Base-by-base conservation (phyloP, 1,140 invertebrate species). In the Aethina tumida region DNA sequence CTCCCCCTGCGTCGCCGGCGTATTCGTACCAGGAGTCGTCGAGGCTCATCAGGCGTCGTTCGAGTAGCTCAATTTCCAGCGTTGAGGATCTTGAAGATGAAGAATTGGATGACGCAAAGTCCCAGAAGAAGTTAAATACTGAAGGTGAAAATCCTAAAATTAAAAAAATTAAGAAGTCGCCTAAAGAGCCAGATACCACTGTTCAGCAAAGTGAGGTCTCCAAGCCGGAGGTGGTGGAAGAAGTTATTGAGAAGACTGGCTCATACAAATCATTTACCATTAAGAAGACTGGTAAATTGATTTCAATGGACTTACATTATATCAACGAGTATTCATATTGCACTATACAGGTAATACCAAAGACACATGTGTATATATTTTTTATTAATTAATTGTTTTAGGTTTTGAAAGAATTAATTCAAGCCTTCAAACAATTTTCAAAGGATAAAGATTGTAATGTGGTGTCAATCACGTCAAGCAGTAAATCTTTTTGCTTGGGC, bases 41-140 rank as follows among this genome's bases (percentile, higher is more conserved):
- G 1, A 72, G 84, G 48, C 85, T 88, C 19, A 77, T 86, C 47
- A 67, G 83, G 24, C 68, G 83, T 29, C 81, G 85, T 52, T 86
- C 84, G 0, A 84, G 81, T 34, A 85, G 81, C 56, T 85, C 82
- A 8, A 84, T 80, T 59, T 86, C 83, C 0, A 84, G 82, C 56
- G 73, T 73, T 32, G 53, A 52, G 17, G 47, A 40, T 7, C 27
- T 16, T 1, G 50, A 54, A 15, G 36, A 35, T 12, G 19, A 31
- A 6, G 55, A 55, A 10, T 35, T 56, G 12, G 21, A 39, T 25
- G 55, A 56, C 32, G 21, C 9, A 21, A 37, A 41, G 32, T 17
- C 22, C 20, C 39, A 26, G 20, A 45, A 12, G 31, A 55, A 41
- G 47, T 36, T 41, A 44, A 29, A 4, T 28, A 39, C 17, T 41